A percentile compares a stretch with the other conserved stretches of the same genome.
Evolutionary conservation across 2,113 vertebrate species (phyloP).

Genomic region (Tachysurus vachellii): DNA sequence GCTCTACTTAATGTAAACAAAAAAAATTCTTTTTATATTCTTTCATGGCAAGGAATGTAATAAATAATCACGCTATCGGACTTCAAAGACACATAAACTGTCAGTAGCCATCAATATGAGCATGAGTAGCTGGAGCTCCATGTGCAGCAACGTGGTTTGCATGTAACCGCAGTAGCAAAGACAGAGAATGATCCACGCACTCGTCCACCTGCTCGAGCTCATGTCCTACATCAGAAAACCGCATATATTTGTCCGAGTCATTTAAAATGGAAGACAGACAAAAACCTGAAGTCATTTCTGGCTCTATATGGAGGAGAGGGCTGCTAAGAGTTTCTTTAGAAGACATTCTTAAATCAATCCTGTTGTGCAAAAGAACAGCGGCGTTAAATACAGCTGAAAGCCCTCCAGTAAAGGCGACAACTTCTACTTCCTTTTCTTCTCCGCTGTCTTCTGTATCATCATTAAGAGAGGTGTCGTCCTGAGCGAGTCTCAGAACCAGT

Average conservation of each 20-base stretch:
- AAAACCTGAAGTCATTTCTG: not conserved
- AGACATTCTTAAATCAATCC: constrained; percentile 53
- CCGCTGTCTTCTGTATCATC: not conserved
- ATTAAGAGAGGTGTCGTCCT: constrained; percentile 34
- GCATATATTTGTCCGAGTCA: constrained; percentile 35
- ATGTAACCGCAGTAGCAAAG: constrained; percentile 55
- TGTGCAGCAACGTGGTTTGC: constrained; percentile 65
- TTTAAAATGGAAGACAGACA: constrained; percentile 46
- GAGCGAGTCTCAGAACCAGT: constrained; percentile 55
- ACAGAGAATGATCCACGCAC: constrained; percentile 46
- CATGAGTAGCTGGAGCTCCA: constrained; percentile 51
- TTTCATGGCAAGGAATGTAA: not conserved
- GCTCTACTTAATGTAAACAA: not conserved
- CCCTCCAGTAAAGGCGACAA: constrained; percentile 61
- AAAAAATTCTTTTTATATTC: not conserved
- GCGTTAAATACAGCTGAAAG: constrained; percentile 50
- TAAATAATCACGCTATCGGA: not conserved
- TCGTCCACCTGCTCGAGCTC: constrained; percentile 13
- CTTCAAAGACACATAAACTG: not conserved
- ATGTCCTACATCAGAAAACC: constrained; percentile 9
- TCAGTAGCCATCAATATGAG: constrained; percentile 64
- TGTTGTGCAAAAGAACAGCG: constrained; percentile 55
- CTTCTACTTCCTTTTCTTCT: constrained; percentile 44
- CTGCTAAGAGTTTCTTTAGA: constrained; percentile 41
- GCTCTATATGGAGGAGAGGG: constrained; percentile 42